These are phyloP conservation scores for Sus cebifrons DNA, from an alignment of 2,797 vertebrate species.

Conservation along the genomic window DNA sequence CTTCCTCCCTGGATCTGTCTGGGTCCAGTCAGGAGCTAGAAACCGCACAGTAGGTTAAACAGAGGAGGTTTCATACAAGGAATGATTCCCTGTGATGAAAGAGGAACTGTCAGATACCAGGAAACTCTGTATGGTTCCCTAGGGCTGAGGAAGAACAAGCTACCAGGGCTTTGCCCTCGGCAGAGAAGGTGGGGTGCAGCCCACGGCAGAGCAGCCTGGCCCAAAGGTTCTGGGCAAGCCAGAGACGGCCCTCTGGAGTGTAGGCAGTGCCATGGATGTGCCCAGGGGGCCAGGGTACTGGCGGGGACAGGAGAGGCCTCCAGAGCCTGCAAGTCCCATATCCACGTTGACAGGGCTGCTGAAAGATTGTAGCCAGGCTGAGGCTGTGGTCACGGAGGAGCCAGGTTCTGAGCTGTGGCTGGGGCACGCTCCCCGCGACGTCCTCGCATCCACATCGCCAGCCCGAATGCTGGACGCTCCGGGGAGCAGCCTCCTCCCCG, in stretches of 20 bases:
- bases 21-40: neutral
- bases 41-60: neutral
- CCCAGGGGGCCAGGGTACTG: neutral
- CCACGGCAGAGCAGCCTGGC: neutral
- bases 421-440: neutral
- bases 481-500: neutral
- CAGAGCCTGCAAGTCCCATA: neutral
- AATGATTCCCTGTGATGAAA: neutral
- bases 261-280: neutral
- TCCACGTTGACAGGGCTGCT: neutral
- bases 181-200: neutral
- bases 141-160: neutral
- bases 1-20: neutral
- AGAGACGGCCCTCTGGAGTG: neutral
- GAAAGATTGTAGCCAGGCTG: neutral
- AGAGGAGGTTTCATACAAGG: neutral
- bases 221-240: neutral
- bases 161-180: neutral
- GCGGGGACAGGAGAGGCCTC: neutral
- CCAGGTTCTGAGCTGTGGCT: neutral
- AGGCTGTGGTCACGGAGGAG: neutral
- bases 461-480: neutral
- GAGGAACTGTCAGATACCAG: neutral
- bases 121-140: neutral
- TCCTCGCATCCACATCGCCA: neutral